These are phyloP conservation scores for Eclectus roratus DNA, from an alignment of 2,113 vertebrate species.

Conservation along the genomic window DNA sequence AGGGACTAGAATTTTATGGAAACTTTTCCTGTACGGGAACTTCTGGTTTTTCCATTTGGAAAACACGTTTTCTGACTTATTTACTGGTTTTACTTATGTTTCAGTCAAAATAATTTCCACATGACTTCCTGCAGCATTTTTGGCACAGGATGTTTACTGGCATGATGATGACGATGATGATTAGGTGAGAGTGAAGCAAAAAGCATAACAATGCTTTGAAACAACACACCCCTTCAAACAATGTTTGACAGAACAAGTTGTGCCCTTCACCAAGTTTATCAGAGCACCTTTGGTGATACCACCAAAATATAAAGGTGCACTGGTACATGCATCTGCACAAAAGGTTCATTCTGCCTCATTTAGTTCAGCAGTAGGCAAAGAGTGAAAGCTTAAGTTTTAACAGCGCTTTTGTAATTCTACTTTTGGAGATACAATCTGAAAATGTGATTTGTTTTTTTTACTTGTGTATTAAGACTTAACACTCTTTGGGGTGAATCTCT, in stretches of 20 bases:
- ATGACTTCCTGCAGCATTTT: neutral
- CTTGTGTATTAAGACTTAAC: neutral
- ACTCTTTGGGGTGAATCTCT: neutral
- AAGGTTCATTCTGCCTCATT: neutral
- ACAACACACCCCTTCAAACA: neutral
- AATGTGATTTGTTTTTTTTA: neutral
- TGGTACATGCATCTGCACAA: neutral
- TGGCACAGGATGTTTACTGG: neutral
- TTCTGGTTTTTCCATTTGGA: neutral
- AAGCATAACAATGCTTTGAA: neutral
- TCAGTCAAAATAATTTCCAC: constrained; percentile 4
- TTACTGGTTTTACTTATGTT: neutral
- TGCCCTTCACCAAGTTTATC: neutral
- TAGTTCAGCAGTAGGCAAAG: neutral
- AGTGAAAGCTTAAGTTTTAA: neutral
- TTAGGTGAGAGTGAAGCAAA: neutral
- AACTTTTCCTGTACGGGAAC: neutral
- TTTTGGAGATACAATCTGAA: neutral
- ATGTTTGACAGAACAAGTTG: neutral
- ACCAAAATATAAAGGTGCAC: neutral
- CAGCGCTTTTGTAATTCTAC: neutral
- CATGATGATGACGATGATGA: neutral
- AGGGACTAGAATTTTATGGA: neutral
- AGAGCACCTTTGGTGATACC: neutral
- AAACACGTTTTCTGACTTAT: neutral